These are phyloP conservation scores for Pangasianodon gigas DNA, from an alignment of 2,113 vertebrate species.

Conservation along the genomic window DNA sequence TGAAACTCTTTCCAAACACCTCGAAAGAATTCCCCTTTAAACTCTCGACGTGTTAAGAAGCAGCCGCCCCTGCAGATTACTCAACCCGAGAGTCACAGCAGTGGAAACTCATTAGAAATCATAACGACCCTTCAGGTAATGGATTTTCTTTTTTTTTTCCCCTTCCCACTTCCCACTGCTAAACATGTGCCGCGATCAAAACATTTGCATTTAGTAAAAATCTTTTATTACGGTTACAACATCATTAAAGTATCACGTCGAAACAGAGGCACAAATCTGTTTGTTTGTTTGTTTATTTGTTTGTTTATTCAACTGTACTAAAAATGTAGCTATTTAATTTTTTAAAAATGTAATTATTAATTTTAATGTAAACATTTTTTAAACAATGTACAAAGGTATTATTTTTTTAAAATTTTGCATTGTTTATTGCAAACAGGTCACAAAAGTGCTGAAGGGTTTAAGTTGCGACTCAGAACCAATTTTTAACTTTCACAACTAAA, in stretches of 20 bases:
- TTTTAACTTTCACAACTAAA: neutral
- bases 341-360: neutral
- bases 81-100: slow-evolving; percentile 8
- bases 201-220: neutral
- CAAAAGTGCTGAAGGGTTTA: too few species aligned
- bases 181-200: neutral
- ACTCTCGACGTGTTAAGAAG: neutral
- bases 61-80: slow-evolving; percentile 2
- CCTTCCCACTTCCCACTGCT: neutral
- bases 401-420: neutral
- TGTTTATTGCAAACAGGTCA: neutral
- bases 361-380: neutral
- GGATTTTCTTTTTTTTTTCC: neutral
- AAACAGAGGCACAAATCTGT: neutral
- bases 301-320: neutral
- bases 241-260: neutral
- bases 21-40: slow-evolving; percentile 16
- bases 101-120: neutral
- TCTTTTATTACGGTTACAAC: neutral
- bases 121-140: neutral
- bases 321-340: neutral
- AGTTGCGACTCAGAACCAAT: neutral
- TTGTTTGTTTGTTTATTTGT: neutral
- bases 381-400: neutral
- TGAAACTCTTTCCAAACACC: neutral